These are phyloP conservation scores for Neogobius melanostomus DNA, from an alignment of 2,113 vertebrate genomes.

Conservation along the genomic window DNA sequence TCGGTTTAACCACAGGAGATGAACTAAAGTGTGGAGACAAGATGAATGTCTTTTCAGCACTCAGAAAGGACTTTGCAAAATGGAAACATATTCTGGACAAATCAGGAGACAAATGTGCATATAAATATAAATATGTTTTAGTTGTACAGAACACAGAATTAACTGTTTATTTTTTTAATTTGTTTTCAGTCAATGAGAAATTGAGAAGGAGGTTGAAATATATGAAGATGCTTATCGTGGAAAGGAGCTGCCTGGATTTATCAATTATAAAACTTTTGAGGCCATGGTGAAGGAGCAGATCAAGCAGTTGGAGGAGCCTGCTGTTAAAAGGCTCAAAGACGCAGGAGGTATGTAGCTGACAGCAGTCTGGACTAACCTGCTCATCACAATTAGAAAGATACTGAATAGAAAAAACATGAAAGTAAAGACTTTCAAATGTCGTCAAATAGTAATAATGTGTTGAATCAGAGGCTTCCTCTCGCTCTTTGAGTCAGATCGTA, in stretches of 20 bases:
- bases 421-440: too few relatives aligned
- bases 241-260: slow-evolving; percentile 84
- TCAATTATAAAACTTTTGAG: slow-evolving; percentile 85
- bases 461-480: too few relatives aligned
- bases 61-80: slow-evolving; percentile 73
- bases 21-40: slow-evolving; percentile 59
- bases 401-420: too few relatives aligned
- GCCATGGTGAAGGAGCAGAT: slow-evolving; percentile 79
- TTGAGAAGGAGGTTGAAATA: slow-evolving; percentile 45
- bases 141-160: neutral
- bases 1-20: slow-evolving; percentile 70
- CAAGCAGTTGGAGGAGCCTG: slow-evolving; percentile 78
- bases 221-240: slow-evolving; percentile 81
- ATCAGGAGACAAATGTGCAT: slow-evolving; percentile 66
- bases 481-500: too few relatives aligned
- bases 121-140: neutral
- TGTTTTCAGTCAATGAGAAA: slow-evolving; percentile 67
- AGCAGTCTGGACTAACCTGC: neutral
- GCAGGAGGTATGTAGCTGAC: slow-evolving; percentile 37
- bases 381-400: too few relatives aligned
- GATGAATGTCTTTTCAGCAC: slow-evolving; percentile 71
- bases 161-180: too few relatives aligned
- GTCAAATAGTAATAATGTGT: too few relatives aligned
- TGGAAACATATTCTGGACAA: slow-evolving; percentile 60
- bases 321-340: slow-evolving; percentile 70